phyloP scores from a whole-genome alignment of 2,797 vertebrate genomes.

The Lophius americanus region DNA sequence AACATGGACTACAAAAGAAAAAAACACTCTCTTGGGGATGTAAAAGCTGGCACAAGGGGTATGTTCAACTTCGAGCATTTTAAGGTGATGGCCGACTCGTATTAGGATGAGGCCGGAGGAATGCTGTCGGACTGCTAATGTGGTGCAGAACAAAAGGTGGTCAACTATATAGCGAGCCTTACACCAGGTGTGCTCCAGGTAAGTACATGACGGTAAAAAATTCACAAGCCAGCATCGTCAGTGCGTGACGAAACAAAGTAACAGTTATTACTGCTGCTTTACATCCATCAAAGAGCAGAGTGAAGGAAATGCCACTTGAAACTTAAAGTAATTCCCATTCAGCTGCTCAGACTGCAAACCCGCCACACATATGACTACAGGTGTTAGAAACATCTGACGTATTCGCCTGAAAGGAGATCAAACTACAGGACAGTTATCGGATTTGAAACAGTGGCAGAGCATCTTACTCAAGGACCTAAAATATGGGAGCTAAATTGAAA shows the following conservation, averaged over 20 bases:
- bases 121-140: slow-evolving; percentile 59
- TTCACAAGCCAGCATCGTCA: slow-evolving; percentile 57
- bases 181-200: slow-evolving; percentile 44
- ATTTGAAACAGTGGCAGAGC: too few relatives aligned
- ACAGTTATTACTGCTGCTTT: slow-evolving; percentile 55
- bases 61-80: slow-evolving; percentile 44
- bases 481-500: background rate
- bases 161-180: slow-evolving; percentile 39
- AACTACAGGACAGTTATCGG: background rate
- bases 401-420: slow-evolving; percentile 23
- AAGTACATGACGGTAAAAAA: slow-evolving; percentile 44
- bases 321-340: slow-evolving; percentile 49
- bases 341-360: slow-evolving; percentile 25
- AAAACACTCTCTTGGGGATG: background rate
- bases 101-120: slow-evolving; percentile 32
- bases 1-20: slow-evolving; percentile 13
- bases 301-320: slow-evolving; percentile 29
- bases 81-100: slow-evolving; percentile 35
- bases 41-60: slow-evolving; percentile 21
- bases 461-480: background rate
- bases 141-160: slow-evolving; percentile 42
- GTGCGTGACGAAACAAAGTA: slow-evolving; percentile 55
- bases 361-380: background rate
- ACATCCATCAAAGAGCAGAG: slow-evolving; percentile 38
- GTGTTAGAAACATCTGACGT: slow-evolving; percentile 5